Evolutionary conservation across 2,113 vertebrate genomes (phyloP).

Genomic region (Poicephalus gulielmi): DNA sequence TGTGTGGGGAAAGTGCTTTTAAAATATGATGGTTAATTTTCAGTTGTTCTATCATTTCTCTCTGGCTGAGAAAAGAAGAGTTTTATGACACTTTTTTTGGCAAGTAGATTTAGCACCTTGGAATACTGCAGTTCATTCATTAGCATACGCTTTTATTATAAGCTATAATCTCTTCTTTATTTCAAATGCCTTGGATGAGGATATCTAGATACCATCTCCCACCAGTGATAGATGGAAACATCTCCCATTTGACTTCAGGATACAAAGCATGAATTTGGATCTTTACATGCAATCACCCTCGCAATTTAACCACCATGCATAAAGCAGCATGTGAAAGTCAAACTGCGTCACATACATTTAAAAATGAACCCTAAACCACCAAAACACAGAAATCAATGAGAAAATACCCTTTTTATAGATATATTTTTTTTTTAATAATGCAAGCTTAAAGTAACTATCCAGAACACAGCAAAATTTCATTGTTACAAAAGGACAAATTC

Average conservation of each 20-base stretch:
- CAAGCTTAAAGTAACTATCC: neutral
- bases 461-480: neutral
- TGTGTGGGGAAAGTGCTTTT: neutral
- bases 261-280: neutral
- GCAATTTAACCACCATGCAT: neutral
- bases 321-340: neutral
- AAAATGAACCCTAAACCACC: rapidly evolving
- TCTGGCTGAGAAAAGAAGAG: neutral
- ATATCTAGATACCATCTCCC: neutral
- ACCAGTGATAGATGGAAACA: neutral
- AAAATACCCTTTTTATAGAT: neutral
- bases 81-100: conserved; percentile 41
- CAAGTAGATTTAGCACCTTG: conserved; percentile 36
- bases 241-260: neutral
- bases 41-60: conserved; percentile 24
- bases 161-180: neutral
- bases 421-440: neutral
- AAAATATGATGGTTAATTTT: neutral
- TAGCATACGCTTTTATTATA: conserved; percentile 41
- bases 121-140: conserved; percentile 23
- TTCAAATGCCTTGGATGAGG: neutral
- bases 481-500: neutral
- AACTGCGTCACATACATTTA: neutral
- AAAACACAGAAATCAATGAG: neutral
- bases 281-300: neutral